A percentile compares a stretch with the other conserved stretches of the same genome.
Conservation (phyloP, 2,113 vertebrate species). For the Cyphomyrus discorhynchus region DNA sequence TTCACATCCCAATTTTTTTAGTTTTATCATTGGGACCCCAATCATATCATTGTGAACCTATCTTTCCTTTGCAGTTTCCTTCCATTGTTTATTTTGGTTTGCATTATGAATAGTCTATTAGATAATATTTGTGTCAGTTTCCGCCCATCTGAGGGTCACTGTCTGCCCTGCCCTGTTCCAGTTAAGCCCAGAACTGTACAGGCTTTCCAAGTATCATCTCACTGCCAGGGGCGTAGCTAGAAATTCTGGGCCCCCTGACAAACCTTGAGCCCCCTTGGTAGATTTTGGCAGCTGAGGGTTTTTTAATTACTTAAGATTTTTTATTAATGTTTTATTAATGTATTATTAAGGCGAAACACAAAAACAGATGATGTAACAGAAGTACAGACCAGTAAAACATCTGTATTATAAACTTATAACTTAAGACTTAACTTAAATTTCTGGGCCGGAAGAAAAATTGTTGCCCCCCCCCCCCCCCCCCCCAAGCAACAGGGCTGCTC, state of each 20-base stretch:
- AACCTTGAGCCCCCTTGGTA: not conserved
- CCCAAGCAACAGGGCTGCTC: too few species aligned
- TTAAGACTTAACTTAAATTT: not conserved
- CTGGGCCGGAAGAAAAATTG: too few species aligned
- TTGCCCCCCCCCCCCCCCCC: too few species aligned
- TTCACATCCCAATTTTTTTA: too few species aligned
- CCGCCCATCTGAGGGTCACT: not conserved
- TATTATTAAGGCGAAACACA: not conserved
- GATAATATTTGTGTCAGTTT: not conserved
- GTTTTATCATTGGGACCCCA: not conserved
- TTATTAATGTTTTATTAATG: too few species aligned
- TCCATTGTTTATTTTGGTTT: not conserved
- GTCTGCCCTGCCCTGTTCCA: not conserved
- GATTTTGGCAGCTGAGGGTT: not conserved
- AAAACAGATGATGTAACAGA: not conserved
- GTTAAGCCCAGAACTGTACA: not conserved
- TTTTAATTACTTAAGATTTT: not conserved
- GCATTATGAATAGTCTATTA: not conserved
- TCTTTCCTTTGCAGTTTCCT: not conserved
- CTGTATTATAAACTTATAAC: not conserved
- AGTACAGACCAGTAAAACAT: not conserved
- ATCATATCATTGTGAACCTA: too few species aligned
- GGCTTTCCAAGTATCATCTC: not conserved
- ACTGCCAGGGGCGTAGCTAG: not conserved
- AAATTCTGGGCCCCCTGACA: not conserved